Conservation (phyloP, 2,888 invertebrate species). For the Enchytraeus crypticus region DNA sequence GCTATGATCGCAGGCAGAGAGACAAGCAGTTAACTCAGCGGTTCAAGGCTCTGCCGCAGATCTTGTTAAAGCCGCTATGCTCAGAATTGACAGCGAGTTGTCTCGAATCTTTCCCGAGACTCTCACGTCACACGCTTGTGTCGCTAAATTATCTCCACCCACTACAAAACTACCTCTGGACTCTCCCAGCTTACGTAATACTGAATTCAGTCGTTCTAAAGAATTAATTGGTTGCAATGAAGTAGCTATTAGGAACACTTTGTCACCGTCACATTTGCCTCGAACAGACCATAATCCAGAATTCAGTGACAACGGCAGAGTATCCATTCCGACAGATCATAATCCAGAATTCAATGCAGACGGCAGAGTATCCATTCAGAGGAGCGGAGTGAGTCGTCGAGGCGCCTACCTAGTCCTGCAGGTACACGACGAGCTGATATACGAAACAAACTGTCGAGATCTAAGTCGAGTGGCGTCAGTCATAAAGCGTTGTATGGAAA, state of each 20-base stretch:
- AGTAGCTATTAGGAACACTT: no score
- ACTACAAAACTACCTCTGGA: background rate
- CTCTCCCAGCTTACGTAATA: no score
- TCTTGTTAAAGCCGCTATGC: slow-evolving; percentile 82
- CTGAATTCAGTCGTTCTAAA: no score
- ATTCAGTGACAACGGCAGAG: no score
- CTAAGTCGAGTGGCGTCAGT: slow-evolving; percentile 48
- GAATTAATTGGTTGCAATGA: no score
- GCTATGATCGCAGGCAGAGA: slow-evolving; percentile 66
- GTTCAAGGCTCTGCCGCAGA: slow-evolving; percentile 96
- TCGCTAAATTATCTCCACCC: background rate
- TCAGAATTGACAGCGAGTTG: slow-evolving; percentile 61
- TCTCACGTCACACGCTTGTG: slow-evolving; percentile 14
- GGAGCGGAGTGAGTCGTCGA: no score
- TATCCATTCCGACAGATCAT: no score
- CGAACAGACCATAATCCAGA: no score
- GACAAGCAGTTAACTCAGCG: slow-evolving; percentile 91
- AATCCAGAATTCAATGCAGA: no score
- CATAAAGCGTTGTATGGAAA: slow-evolving; percentile 72
- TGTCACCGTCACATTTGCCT: no score
- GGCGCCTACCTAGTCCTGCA: slow-evolving; percentile 65
- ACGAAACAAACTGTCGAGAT: slow-evolving; percentile 65
- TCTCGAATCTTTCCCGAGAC: slow-evolving; percentile 48
- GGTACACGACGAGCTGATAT: slow-evolving; percentile 91
- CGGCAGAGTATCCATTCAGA: no score